phyloP scores from a whole-genome alignment of 2,797 vertebrate genomes.

The Aeoliscus strigatus region DNA sequence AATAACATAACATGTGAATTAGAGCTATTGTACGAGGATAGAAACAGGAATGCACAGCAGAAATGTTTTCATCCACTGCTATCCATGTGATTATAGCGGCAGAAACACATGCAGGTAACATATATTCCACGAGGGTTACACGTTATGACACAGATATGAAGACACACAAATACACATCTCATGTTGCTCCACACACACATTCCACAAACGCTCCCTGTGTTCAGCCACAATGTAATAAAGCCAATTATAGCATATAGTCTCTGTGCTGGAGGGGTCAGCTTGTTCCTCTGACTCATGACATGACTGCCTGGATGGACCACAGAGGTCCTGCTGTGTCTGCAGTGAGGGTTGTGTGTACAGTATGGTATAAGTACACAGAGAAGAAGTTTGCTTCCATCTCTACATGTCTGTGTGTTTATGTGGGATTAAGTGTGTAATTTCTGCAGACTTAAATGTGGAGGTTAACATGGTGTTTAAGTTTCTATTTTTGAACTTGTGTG shows the following conservation, averaged over 20 bases:
- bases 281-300: slow-evolving; percentile 48
- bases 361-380: slow-evolving; percentile 23
- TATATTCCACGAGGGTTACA: too few relatives aligned
- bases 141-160: slow-evolving; percentile 11
- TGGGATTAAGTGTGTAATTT: slow-evolving; percentile 10
- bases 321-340: slow-evolving; percentile 49
- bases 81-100: slow-evolving; percentile 38
- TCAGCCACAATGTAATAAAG: slow-evolving; percentile 51
- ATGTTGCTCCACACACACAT: slow-evolving; percentile 51
- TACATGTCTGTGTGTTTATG: slow-evolving; percentile 5
- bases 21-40: slow-evolving; percentile 25
- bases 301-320: slow-evolving; percentile 40
- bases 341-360: slow-evolving; percentile 23
- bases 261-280: slow-evolving; percentile 44
- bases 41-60: slow-evolving; percentile 3
- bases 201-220: slow-evolving; percentile 36
- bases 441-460: slow-evolving; percentile 22
- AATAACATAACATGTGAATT: too few relatives aligned
- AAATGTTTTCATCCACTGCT: slow-evolving; percentile 23
- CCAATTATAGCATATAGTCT: slow-evolving; percentile 51
- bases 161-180: slow-evolving; percentile 5
- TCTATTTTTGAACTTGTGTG: slow-evolving; percentile 45
- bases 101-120: slow-evolving; percentile 30
- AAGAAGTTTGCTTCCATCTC: slow-evolving; percentile 1
- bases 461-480: slow-evolving; percentile 16